A percentile compares a stretch with the other conserved stretches of the same genome.
Conservation (phyloP, 2,113 vertebrate species). For the Rana temporaria region DNA sequence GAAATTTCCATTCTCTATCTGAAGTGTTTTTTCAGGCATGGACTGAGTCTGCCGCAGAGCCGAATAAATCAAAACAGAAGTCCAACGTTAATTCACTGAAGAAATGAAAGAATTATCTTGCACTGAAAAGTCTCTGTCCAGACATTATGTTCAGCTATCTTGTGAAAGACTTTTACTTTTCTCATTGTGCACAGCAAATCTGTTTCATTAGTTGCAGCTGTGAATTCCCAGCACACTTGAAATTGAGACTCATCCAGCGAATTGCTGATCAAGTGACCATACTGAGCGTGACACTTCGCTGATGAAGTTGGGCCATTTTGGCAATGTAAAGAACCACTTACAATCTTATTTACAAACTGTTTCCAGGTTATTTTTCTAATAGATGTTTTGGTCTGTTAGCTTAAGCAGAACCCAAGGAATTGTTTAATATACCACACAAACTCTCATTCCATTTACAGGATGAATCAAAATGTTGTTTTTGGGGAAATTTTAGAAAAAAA, state of each 20-base stretch:
- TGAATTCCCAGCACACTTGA: constrained; percentile 45
- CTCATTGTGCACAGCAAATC: constrained; percentile 44
- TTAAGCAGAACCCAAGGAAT: background rate
- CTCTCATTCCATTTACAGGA: background rate
- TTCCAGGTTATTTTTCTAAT: constrained; percentile 2
- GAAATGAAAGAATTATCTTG: constrained; percentile 43
- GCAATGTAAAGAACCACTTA: constrained; percentile 3
- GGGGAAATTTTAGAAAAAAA: too few relatives aligned
- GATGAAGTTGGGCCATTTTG: constrained; percentile 27
- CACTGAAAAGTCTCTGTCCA: constrained; percentile 42
- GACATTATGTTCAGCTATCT: constrained; percentile 42
- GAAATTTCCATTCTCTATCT: constrained; percentile 43
- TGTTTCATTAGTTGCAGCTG: constrained; percentile 51
- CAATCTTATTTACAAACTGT: constrained; percentile 6
- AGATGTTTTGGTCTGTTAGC: background rate
- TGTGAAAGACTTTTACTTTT: constrained; percentile 43
- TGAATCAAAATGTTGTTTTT: background rate
- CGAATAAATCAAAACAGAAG: constrained; percentile 45
- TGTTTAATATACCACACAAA: background rate
- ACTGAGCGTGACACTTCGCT: constrained; percentile 32
- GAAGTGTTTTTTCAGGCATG: constrained; percentile 45
- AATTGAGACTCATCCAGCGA: constrained; percentile 35
- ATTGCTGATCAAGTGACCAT: constrained; percentile 47
- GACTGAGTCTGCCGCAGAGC: background rate
- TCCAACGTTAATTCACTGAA: constrained; percentile 37